A percentile compares a stretch with the other conserved stretches of the same genome.
Conservation (phyloP, 92 coral and sea anemone species). For the Pocillopora grandis region DNA sequence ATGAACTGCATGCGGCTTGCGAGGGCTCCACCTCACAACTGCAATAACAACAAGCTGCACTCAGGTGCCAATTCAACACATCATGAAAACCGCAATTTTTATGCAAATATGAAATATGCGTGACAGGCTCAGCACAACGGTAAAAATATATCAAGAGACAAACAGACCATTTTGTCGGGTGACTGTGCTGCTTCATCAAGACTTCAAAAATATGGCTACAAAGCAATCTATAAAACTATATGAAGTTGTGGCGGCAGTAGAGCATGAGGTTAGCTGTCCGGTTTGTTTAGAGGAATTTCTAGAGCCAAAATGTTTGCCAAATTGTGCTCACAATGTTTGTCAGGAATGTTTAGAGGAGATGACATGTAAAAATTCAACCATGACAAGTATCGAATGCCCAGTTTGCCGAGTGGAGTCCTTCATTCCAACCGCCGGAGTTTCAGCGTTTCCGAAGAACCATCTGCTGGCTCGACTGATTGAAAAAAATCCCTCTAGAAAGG, state of each 20-base stretch:
- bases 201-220: background rate
- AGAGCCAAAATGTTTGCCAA: constrained; percentile 64
- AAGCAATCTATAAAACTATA: constrained; percentile 19
- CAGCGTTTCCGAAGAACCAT: constrained; percentile 60
- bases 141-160: background rate
- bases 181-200: background rate
- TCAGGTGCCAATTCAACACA: background rate
- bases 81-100: constrained; percentile 12
- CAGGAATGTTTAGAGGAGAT: constrained; percentile 61
- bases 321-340: constrained; percentile 68
- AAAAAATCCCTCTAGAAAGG: constrained; percentile 49
- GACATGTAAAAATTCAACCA: constrained; percentile 24
- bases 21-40: background rate
- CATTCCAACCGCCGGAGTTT: constrained; percentile 52
- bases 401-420: constrained; percentile 63
- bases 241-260: constrained; percentile 17
- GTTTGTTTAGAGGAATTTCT: constrained; percentile 66
- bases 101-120: constrained; percentile 27
- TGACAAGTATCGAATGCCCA: constrained; percentile 48
- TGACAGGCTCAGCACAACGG: constrained; percentile 33
- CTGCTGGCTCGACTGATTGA: constrained; percentile 59
- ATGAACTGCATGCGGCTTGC: too few species aligned
- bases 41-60: background rate
- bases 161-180: constrained; percentile 1
- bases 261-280: constrained; percentile 58